These are phyloP conservation scores for Tachina fera DNA, from an alignment of 2,888 invertebrate genomes.

Conservation along the genomic window DNA sequence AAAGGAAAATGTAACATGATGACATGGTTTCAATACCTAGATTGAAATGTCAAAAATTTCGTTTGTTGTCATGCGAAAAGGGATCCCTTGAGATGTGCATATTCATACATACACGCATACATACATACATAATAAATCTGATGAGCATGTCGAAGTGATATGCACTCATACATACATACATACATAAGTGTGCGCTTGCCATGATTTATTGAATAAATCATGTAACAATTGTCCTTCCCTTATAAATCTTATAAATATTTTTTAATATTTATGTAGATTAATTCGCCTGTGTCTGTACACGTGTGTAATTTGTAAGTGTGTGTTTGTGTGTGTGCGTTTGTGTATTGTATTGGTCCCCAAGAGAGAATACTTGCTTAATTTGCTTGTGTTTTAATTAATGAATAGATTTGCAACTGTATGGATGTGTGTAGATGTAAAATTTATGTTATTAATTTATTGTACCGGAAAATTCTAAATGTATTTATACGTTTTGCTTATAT, in stretches of 20 bases:
- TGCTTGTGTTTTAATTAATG: slow-evolving; percentile 21
- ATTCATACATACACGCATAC: slow-evolving; percentile 21
- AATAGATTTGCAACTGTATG: slow-evolving; percentile 2
- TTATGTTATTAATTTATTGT: neutral
- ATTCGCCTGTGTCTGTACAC: neutral
- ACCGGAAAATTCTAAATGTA: neutral
- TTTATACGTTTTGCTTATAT: neutral
- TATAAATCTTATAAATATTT: slow-evolving; percentile 37
- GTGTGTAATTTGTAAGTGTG: neutral
- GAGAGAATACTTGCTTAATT: slow-evolving; percentile 9
- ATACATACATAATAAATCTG: slow-evolving; percentile 40
- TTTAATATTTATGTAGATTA: slow-evolving; percentile 40
- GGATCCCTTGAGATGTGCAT: slow-evolving; percentile 36
- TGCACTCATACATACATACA: slow-evolving; percentile 71
- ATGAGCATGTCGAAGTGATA: slow-evolving; percentile 32
- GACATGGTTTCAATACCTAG: slow-evolving; percentile 62
- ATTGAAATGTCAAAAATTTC: slow-evolving; percentile 63
- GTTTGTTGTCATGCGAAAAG: slow-evolving; percentile 44
- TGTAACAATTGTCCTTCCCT: slow-evolving; percentile 54
- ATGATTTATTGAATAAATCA: slow-evolving; percentile 77
- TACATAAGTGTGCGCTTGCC: slow-evolving; percentile 47
- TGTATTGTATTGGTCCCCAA: slow-evolving; percentile 14
- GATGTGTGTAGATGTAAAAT: neutral
- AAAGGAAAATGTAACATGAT: slow-evolving; percentile 43
- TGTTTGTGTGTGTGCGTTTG: neutral